These are phyloP conservation scores for Microplitis manilae DNA, from an alignment of 2,888 invertebrate species.

Conservation along the genomic window DNA sequence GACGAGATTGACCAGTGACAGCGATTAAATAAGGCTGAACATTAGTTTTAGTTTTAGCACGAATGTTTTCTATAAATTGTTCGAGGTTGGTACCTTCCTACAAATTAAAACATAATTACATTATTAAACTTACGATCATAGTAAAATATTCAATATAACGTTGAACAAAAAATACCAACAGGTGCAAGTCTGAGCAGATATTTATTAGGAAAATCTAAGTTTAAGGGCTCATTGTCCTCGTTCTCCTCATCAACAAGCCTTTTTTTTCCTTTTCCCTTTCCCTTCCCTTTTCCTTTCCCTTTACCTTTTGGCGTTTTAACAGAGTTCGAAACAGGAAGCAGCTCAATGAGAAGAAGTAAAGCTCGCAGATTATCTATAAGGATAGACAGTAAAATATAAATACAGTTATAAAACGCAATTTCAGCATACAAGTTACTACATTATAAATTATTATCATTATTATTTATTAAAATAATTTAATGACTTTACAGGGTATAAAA, in stretches of 20 bases:
- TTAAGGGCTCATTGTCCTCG: slow-evolving; percentile 1
- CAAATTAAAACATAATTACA: background rate
- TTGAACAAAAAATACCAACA: background rate
- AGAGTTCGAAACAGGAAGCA: too few relatives aligned
- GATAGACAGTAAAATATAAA: too few relatives aligned
- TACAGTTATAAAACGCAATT: too few relatives aligned
- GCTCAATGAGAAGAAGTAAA: too few relatives aligned
- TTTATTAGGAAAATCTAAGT: background rate
- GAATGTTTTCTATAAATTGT: background rate
- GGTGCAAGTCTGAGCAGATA: background rate
- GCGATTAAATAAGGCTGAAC: background rate
- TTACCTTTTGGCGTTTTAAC: too few relatives aligned
- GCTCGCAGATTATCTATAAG: too few relatives aligned
- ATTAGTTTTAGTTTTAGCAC: background rate
- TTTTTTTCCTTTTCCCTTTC: background rate
- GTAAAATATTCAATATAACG: background rate
- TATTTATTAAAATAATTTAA: too few relatives aligned
- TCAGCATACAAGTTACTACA: too few relatives aligned
- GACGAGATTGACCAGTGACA: background rate
- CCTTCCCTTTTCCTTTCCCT: background rate
- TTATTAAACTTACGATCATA: background rate
- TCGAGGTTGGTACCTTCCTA: background rate
- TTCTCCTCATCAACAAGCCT: background rate
- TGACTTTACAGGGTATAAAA: too few relatives aligned
- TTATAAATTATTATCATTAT: too few relatives aligned